Evolutionary conservation across 2,888 invertebrate species (phyloP), one percentile per base, ranked within the genome.

Genomic region (Thera britannica): DNA sequence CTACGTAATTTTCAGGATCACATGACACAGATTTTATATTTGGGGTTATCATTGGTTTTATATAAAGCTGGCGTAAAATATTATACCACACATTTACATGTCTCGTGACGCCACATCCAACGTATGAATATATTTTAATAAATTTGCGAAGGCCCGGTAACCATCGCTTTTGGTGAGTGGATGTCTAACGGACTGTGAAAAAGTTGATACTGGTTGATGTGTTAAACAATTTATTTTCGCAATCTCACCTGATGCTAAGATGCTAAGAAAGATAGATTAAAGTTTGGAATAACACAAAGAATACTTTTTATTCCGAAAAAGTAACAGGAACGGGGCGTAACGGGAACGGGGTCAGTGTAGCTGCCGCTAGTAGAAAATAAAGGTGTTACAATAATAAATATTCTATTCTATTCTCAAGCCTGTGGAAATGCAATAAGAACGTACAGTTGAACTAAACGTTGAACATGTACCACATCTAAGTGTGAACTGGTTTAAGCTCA

Each of bases 101-200:
- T 82, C 75, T 79, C 77, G 79, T 76, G 74, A 80, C 82, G 80
- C 83, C 78, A 77, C 79, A 80, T 80, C 80, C 77, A 74, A 75
- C 83, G 83, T 84, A 87, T 87, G 88, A 87, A 88, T 88, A 88
- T 79, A 87, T 88, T 88, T 88, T 84, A 87, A 88, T 88, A 87
- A 68, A 85, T 85, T 84, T 83, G 65, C 73, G 78, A 83, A 84
- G 83, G 84, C 82, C 75, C 73, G 76, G 77, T 34, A 77, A 77
- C 76, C 80, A 81, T 77, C 76, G 81, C 75, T 80, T 79, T 80
- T 79, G 62, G 62, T 36, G 67, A 56, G 59, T 62, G 63, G 52
- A 61, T 63, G 23, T 58, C 64, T 64, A 66, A 66, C 68, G 66
- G 68, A 63, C 57, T 63, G 54, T 63, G 63, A 66, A 70, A 68